Conservation (phyloP, 2,888 invertebrate genomes). For the Lucinisca nassula region DNA sequence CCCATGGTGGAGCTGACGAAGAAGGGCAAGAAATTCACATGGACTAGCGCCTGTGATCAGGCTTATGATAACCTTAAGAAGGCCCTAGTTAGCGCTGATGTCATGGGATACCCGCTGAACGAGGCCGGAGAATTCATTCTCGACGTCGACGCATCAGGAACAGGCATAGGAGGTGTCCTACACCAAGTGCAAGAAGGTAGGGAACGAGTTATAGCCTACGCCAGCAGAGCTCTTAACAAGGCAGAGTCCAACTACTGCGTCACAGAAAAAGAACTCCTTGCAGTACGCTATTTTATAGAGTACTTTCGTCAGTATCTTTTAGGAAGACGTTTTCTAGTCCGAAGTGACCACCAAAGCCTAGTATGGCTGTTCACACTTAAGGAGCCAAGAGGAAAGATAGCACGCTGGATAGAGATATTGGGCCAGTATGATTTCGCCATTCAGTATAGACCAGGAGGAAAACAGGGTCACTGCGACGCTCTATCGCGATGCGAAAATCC, state of each 20-base stretch:
- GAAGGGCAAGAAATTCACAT: too few species aligned
- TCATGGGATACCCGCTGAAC: slow-evolving; percentile 29
- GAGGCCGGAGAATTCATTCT: not conserved
- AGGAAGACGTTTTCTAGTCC: not conserved
- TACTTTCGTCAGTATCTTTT: not conserved
- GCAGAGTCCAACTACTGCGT: not conserved
- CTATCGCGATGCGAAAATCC: slow-evolving; percentile 28
- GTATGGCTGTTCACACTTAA: not conserved
- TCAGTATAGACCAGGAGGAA: slow-evolving; percentile 19
- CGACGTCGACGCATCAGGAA: slow-evolving; percentile 10
- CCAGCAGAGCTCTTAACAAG: not conserved
- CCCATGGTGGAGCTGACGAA: too few species aligned
- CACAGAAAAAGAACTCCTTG: not conserved
- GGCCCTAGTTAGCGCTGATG: not conserved
- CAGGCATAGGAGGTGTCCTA: not conserved
- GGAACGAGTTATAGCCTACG: not conserved
- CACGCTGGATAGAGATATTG: slow-evolving; percentile 18
- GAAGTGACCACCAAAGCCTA: not conserved
- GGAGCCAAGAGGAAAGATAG: slow-evolving; percentile 15
- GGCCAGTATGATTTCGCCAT: slow-evolving; percentile 11
- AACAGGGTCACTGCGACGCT: slow-evolving; percentile 21
- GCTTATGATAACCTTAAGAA: not conserved
- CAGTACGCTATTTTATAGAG: not conserved
- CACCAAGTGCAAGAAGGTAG: not conserved
- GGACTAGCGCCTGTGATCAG: too few species aligned